phyloP scores from a whole-genome alignment of 2,888 invertebrate genomes.

The Sicus ferrugineus region DNA sequence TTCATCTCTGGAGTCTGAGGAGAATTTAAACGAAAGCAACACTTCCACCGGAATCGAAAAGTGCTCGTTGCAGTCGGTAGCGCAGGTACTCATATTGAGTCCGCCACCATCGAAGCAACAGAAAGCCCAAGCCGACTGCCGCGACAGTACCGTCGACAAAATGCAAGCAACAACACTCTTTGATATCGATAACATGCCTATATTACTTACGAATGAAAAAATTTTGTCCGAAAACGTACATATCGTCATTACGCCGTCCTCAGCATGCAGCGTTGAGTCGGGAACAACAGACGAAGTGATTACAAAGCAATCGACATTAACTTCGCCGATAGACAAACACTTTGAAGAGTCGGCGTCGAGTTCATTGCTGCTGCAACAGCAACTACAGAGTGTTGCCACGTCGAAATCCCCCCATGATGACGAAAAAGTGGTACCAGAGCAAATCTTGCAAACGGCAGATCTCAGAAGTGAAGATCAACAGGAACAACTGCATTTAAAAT shows the following conservation, averaged over 20 bases:
- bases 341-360: neutral
- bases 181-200: conserved; percentile 81
- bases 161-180: conserved; percentile 62
- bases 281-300: too few species aligned
- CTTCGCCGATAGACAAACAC: neutral
- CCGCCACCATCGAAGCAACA: neutral
- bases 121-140: conserved; percentile 36
- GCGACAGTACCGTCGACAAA: conserved; percentile 65
- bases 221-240: conserved; percentile 71
- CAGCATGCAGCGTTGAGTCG: neutral
- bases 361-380: neutral
- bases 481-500: conserved; percentile 17
- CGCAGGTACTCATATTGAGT: conserved; percentile 21
- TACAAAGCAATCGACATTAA: too few species aligned
- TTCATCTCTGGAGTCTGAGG: too few species aligned
- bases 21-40: too few species aligned
- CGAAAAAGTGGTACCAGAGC: conserved; percentile 38
- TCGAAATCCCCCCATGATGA: conserved; percentile 29
- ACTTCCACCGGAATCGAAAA: too few species aligned
- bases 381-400: neutral
- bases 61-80: conserved; percentile 11
- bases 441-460: conserved; percentile 34
- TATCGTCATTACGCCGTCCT: conserved; percentile 65
- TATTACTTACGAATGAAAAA: conserved; percentile 74
- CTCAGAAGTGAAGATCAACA: neutral